Evolutionary conservation across 2,113 vertebrate genomes (phyloP), one percentile per base, ranked within the genome.

Genomic region (Callipepla squamata): DNA sequence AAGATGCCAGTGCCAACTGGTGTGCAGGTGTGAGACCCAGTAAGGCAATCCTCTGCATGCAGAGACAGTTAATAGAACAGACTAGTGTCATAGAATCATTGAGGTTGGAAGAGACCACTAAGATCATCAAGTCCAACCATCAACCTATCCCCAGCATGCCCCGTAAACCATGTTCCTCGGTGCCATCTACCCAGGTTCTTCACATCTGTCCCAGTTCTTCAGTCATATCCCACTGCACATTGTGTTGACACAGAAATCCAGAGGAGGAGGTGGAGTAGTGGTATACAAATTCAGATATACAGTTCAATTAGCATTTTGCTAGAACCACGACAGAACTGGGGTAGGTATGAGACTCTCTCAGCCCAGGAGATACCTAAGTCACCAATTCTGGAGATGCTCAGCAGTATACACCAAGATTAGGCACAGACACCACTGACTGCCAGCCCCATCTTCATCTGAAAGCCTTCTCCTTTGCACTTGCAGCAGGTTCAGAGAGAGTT

Each of bases 211-310:
- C 47, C 10, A 9, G 47, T 11, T 32, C 28, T 48, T 32, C 85
- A 44, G 55, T 23, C 68, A 12, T 13, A 21, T 50, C 65, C 66
- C 28, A 67, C 66, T 47, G 67, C 55, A 86, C 48, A 5, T 28
- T 76, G 51, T 45, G 76, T 25, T 34, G 38, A 80, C 42, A 7
- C 16, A 36, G 19, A 57, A 13, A 48, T 30, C n/a, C n/a, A 19
- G 59, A 57, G 44, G 21, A 69, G 34, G 70, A 59, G 25, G 36
- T 7, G 1, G 38, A n/a, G 38, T 10, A 10, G 25, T 4, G 6
- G 9, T 0, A 0, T 16, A 2, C 3, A 28, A 26, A 42, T 13
- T 45, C 76, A 15, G 13, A 20, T 19, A 20, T 5, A 45, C 0
- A 0, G 40, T 7, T 53, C 42, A 19, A 32, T 44, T 19, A 34